Evolutionary conservation across 2,113 vertebrate genomes (phyloP).

Genomic region (Vicugna pacos): DNA sequence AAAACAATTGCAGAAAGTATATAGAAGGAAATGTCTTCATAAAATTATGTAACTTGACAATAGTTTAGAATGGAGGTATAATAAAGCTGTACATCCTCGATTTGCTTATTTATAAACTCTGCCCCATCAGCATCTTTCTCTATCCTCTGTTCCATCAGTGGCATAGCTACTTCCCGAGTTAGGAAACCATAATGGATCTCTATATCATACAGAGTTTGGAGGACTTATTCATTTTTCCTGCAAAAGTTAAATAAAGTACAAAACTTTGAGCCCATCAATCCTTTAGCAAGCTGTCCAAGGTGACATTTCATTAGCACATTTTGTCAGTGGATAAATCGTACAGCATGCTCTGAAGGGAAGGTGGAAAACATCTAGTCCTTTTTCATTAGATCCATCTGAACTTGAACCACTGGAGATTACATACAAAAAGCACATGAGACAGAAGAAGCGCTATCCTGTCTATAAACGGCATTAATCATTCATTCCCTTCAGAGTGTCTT

Average conservation of each 20-base stretch:
- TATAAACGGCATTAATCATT: constrained; percentile 94
- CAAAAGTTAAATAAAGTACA: constrained; percentile 93
- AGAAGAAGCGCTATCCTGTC: constrained; percentile 87
- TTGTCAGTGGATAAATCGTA: constrained; percentile 95
- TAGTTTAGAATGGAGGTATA: constrained; percentile 36
- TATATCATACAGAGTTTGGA: constrained; percentile 87
- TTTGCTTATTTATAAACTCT: constrained; percentile 76
- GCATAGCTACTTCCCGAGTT: constrained; percentile 69
- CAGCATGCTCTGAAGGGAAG: constrained; percentile 87
- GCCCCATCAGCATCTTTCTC: constrained; percentile 68
- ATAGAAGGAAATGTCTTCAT: constrained; percentile 9
- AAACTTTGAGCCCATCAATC: constrained; percentile 95
- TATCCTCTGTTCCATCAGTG: constrained; percentile 56
- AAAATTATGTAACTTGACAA: constrained; percentile 27
- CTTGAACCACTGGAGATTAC: constrained; percentile 90
- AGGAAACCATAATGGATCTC: constrained; percentile 85
- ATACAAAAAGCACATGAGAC: constrained; percentile 88
- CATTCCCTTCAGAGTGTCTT: constrained; percentile 88
- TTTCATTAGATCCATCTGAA: constrained; percentile 93
- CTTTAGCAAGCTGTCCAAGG: constrained; percentile 92
- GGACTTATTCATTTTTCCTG: constrained; percentile 89
- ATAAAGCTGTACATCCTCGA: neutral
- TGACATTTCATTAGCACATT: constrained; percentile 97
- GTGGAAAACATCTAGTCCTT: constrained; percentile 91
- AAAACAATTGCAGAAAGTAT: neutral